Percentiles rank a stretch among this genome's conserved stretches.
Conservation (phyloP, 2,797 vertebrate species). For the Microctenopoma lineatum region DNA sequence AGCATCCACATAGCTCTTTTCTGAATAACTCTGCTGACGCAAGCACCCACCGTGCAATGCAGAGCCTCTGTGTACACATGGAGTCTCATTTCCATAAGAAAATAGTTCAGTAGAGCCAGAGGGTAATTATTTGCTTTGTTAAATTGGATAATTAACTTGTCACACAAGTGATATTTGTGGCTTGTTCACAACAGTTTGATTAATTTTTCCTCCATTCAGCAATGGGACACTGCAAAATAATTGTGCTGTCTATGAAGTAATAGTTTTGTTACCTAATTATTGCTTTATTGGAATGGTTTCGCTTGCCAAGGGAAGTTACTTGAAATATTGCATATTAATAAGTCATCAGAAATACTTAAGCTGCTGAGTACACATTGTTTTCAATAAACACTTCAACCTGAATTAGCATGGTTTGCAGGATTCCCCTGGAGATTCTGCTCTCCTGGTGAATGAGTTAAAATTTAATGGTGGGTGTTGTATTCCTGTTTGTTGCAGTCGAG, state of each 20-base stretch:
- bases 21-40: constrained; percentile 30
- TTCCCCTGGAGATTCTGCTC: neutral
- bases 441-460: neutral
- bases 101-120: constrained; percentile 56
- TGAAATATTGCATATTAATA: constrained; percentile 19
- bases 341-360: constrained; percentile 15
- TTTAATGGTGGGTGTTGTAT: constrained; percentile 2
- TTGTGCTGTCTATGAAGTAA: constrained; percentile 59
- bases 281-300: constrained; percentile 41
- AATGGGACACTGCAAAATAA: constrained; percentile 38
- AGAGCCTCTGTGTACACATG: constrained; percentile 17
- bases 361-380: neutral
- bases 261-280: constrained; percentile 52
- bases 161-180: constrained; percentile 60
- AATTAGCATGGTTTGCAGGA: neutral
- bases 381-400: neutral
- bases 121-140: constrained; percentile 77
- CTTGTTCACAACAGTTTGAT: constrained; percentile 51
- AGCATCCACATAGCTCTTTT: constrained; percentile 23
- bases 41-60: constrained; percentile 11
- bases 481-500: constrained; percentile 16
- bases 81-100: constrained; percentile 68
- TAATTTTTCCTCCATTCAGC: constrained; percentile 24
- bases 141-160: constrained; percentile 76
- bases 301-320: constrained; percentile 35